Evolutionary conservation across 1,140 invertebrate species (phyloP).

Genomic region (Hormaphis cornu): DNA sequence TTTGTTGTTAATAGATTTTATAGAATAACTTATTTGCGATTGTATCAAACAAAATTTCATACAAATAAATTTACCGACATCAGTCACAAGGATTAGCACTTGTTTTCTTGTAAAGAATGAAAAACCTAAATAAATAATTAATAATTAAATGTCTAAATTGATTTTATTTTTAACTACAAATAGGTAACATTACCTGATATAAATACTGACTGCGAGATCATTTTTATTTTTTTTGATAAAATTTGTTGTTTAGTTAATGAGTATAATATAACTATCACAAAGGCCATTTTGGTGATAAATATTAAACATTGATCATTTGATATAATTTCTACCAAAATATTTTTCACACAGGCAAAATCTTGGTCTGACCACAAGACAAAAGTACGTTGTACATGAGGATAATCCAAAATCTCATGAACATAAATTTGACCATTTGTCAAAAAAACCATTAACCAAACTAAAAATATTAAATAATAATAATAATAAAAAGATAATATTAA

Average conservation of each 20-base stretch:
- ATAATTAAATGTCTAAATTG: background rate
- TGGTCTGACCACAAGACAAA: constrained; percentile 17
- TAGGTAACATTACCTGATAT: constrained; percentile 1
- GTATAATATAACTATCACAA: background rate
- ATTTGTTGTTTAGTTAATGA: constrained; percentile 10
- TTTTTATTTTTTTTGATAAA: constrained; percentile 13
- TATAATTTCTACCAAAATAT: background rate
- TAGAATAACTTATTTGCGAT: background rate
- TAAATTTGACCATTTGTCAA: constrained; percentile 27
- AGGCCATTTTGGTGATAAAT: constrained; percentile 27
- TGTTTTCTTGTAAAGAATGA: background rate
- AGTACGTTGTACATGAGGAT: background rate
- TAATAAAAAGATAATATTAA: background rate
- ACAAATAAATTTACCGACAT: constrained; percentile 12
- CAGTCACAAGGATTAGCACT: background rate
- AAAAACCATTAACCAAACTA: constrained; percentile 13
- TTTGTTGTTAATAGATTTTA: background rate
- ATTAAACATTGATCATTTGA: constrained; percentile 7
- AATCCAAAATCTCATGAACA: constrained; percentile 15
- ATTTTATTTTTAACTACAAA: background rate
- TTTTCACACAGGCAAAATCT: constrained; percentile 4
- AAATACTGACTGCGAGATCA: background rate
- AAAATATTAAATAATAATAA: background rate
- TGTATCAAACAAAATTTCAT: background rate
- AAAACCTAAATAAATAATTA: constrained; percentile 9